phyloP scores from a whole-genome alignment of 2,888 invertebrate genomes.

The Apantesis nais region DNA sequence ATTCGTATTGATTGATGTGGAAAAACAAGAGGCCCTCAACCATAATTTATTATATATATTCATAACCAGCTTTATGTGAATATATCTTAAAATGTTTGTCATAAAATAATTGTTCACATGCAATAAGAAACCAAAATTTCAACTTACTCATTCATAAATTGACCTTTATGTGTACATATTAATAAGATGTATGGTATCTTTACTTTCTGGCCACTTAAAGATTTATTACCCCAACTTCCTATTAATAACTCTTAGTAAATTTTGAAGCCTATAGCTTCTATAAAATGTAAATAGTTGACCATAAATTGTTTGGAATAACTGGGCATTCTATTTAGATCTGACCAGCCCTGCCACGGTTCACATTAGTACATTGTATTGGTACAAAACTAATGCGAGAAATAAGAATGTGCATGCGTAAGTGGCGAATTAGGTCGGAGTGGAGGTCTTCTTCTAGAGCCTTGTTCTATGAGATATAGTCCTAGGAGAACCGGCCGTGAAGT shows the following conservation, averaged over 20 bases:
- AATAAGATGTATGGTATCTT: background rate
- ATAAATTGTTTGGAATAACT: background rate
- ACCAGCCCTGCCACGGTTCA: too few relatives aligned
- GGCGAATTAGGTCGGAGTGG: too few relatives aligned
- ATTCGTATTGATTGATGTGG: background rate
- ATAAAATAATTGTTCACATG: background rate
- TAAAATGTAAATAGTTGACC: background rate
- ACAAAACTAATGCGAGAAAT: too few relatives aligned
- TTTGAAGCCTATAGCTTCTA: background rate
- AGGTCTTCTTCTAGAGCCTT: too few relatives aligned
- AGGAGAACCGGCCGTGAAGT: too few relatives aligned
- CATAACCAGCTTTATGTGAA: background rate
- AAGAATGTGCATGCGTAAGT: too few relatives aligned
- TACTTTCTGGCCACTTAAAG: background rate
- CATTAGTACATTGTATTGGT: too few relatives aligned
- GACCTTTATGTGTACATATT: background rate
- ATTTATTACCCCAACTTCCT: background rate
- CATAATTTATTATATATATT: background rate
- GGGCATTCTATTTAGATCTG: background rate
- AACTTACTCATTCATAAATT: background rate
- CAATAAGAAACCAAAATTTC: background rate
- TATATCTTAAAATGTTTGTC: background rate
- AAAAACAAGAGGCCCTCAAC: background rate
- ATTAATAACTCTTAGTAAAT: too few relatives aligned
- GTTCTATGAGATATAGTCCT: too few relatives aligned